Base-by-base conservation (phyloP, 2,113 vertebrate genomes). In the Irena cyanogastra region DNA sequence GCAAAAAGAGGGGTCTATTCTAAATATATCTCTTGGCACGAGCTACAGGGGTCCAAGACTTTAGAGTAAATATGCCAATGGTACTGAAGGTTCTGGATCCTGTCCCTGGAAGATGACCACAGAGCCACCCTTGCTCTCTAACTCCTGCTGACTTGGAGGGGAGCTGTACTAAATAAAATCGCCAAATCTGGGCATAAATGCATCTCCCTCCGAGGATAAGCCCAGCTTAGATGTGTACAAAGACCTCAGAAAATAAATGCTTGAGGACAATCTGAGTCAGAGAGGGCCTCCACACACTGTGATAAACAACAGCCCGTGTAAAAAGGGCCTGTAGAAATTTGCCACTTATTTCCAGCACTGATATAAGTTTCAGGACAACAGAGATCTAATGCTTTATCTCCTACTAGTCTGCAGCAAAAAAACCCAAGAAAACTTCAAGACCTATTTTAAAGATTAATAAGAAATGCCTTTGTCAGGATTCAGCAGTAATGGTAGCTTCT, bases 1-100 rank as follows among this genome's bases (percentile, higher is more conserved):
- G 94, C 95, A 97, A 98, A 97, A 98, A 97, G 96, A 97, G 94
- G 97, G 97, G 93, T 94, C 95, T 95, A 96, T 96, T 96, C 96
- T 97, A 96, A 96, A 97, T 95, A 97, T n/a, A 95, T 96, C 92
- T 93, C 95, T 97, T 89, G 88, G 90, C 63, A 96, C 12, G 41
- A 75, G 30, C 83, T 81, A 76, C 11, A 84, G 4, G 89, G 90
- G 52, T 91, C 85, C 89, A 45, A 96, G 90, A 89, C n/a, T 76
- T 78, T 10, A 31, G 92, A 72, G 35, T 59, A 70, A 78, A 10
- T 16, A 56, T 74, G 56, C 45, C 52, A 41, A 5, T 6, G 60
- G 30, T 33, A 68, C 49, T 11, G 61, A 71, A 65, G 83, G 42
- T 18, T 88, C 87, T 87, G 16, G 37, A 87, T 65, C 49, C 93